These are phyloP conservation scores for Henricia sp. DNA, from an alignment of 53 echinoderm and acorn worm genomes.

Conservation along the genomic window DNA sequence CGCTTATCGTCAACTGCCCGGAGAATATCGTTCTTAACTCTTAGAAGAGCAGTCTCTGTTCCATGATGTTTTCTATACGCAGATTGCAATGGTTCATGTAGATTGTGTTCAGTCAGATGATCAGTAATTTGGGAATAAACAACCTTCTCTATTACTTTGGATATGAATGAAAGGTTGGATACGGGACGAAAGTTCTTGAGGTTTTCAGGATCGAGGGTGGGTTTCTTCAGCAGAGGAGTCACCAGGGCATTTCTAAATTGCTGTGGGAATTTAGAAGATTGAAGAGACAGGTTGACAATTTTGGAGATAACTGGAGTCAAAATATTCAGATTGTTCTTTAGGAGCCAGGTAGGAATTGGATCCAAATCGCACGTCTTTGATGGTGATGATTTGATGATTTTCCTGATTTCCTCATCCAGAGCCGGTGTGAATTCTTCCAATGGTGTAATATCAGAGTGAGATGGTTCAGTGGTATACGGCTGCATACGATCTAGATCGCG, in stretches of 20 bases:
- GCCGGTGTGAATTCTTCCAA: conserved; percentile 22
- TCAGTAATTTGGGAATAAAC: conserved; percentile 13
- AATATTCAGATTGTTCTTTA: conserved; percentile 10
- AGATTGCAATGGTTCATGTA: conserved; percentile 28
- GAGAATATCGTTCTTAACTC: conserved; percentile 35
- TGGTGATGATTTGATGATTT: conserved; percentile 1
- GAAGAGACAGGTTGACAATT: conserved; percentile 41
- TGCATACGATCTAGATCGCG: neutral
- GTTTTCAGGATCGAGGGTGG: conserved; percentile 9
- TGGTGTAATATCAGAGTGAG: neutral
- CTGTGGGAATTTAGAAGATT: conserved; percentile 7
- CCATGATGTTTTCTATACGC: conserved; percentile 49
- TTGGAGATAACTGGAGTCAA: conserved; percentile 11
- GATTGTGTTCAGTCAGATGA: conserved; percentile 36
- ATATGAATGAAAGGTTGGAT: conserved; percentile 45
- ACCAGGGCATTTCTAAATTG: conserved; percentile 13
- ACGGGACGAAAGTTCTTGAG: conserved; percentile 50
- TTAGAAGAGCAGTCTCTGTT: conserved; percentile 41
- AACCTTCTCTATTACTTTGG: conserved; percentile 47
- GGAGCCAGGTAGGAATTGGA: conserved; percentile 41
- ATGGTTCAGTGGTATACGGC: neutral
- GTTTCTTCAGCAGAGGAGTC: conserved; percentile 31
- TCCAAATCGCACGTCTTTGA: conserved; percentile 38
- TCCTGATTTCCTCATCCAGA: neutral
- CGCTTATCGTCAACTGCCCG: too few species aligned